Evolutionary conservation across 2,113 vertebrate genomes (phyloP).

Genomic region (Rynchops niger): DNA sequence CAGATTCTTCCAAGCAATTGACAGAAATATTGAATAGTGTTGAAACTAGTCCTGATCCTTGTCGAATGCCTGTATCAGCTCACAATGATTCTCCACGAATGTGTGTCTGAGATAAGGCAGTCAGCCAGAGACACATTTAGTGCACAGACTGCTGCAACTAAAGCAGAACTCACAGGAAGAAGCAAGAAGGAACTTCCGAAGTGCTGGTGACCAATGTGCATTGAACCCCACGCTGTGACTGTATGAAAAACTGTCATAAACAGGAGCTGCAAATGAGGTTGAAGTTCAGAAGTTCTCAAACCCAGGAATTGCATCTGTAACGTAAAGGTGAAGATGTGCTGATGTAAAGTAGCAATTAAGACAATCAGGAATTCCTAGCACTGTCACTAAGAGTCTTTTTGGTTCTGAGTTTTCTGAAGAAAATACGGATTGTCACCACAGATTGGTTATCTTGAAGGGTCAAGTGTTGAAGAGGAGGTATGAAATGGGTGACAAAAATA

Average conservation of each 20-base stretch:
- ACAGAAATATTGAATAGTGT: neutral
- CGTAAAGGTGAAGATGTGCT: neutral
- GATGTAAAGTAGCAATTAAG: neutral
- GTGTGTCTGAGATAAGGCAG: neutral
- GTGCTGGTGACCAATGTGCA: neutral
- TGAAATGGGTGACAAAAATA: slow-evolving; percentile 58
- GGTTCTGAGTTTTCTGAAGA: neutral
- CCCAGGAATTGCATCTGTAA: neutral
- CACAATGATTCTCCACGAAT: neutral
- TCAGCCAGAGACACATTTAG: neutral
- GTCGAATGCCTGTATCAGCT: neutral
- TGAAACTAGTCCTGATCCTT: neutral
- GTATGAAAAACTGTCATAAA: neutral
- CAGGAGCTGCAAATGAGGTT: neutral
- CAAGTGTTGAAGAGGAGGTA: slow-evolving; percentile 66
- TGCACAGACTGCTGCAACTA: neutral
- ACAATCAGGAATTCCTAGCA: neutral
- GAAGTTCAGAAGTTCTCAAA: neutral
- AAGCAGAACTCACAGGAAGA: neutral
- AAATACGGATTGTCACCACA: slow-evolving; percentile 8
- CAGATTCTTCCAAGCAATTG: neutral
- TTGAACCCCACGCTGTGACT: neutral
- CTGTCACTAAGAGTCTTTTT: neutral
- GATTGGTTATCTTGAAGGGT: slow-evolving; percentile 56
- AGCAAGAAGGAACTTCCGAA: slow-evolving; percentile 18